A percentile compares a stretch with the other conserved stretches of the same genome.
These are phyloP conservation scores for Urosaurus nigricauda DNA, from an alignment of 2,797 vertebrate species.

Conservation along the genomic window DNA sequence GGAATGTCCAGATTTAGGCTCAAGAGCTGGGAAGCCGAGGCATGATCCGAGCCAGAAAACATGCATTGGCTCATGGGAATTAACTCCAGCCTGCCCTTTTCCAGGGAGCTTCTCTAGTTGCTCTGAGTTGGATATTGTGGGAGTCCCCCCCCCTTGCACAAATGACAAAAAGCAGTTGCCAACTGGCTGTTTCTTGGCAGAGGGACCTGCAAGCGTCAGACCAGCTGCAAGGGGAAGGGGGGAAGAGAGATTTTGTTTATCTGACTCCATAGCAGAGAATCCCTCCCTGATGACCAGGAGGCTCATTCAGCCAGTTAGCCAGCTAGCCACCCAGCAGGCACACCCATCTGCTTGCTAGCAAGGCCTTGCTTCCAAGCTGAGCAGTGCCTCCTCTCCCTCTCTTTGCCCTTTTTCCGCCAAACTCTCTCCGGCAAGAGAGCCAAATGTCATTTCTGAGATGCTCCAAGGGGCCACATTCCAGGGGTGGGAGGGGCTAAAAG, in stretches of 20 bases:
- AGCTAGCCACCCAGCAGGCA: not conserved
- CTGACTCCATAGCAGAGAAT: not conserved
- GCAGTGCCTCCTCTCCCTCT: too few relatives aligned
- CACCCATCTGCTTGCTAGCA: not conserved
- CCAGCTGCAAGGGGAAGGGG: not conserved
- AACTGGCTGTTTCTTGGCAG: conserved; percentile 19
- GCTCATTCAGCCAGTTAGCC: not conserved
- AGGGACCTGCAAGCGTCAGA: not conserved
- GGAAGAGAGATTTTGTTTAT: not conserved
- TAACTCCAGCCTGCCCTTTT: not conserved
- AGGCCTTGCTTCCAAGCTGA: not conserved
- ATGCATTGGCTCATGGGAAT: not conserved
- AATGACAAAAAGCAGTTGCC: not conserved
- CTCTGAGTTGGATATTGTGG: not conserved
- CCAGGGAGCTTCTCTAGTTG: not conserved
- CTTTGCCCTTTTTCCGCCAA: not conserved
- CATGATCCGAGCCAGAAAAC: not conserved
- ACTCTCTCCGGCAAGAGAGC: too few relatives aligned
- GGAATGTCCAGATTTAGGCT: conserved; percentile 55
- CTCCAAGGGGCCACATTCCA: too few relatives aligned
- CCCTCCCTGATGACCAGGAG: conserved; percentile 3
- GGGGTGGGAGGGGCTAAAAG: too few relatives aligned
- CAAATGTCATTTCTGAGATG: too few relatives aligned
- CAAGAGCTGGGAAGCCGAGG: not conserved
- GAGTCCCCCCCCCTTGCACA: not conserved